These are phyloP conservation scores for Melanargia galathea DNA, from an alignment of 2,888 invertebrate genomes.

Conservation along the genomic window DNA sequence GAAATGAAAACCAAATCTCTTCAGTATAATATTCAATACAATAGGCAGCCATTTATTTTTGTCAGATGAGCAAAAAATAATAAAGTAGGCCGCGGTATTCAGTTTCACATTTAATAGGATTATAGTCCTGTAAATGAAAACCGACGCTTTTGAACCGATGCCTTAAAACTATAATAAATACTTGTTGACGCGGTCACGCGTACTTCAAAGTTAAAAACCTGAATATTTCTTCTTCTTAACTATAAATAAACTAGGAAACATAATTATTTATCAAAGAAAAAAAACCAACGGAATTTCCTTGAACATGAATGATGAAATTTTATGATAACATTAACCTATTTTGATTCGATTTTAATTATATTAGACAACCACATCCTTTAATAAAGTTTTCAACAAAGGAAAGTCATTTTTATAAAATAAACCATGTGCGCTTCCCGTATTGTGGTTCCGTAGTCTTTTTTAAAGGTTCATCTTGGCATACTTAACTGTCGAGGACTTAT, in stretches of 20 bases:
- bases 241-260: constrained; percentile 11
- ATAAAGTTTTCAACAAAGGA: constrained; percentile 4
- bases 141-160: too few relatives aligned
- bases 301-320: constrained; percentile 13
- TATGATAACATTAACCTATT: constrained; percentile 20
- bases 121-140: neutral
- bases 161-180: neutral
- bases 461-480: too few relatives aligned
- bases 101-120: neutral
- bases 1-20: neutral
- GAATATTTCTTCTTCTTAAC: too few relatives aligned
- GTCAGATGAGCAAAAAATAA: neutral
- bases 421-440: neutral
- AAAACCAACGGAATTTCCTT: constrained; percentile 3
- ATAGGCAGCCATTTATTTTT: neutral
- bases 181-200: too few relatives aligned
- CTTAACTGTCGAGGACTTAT: too few relatives aligned
- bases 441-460: neutral
- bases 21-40: neutral
- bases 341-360: constrained; percentile 12
- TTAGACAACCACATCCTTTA: constrained; percentile 21
- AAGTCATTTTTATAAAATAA: neutral
- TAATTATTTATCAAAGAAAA: constrained; percentile 2
- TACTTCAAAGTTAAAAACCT: too few relatives aligned
- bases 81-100: neutral